Conservation (phyloP, 2,797 vertebrate genomes). For the Syndactyla subalaris region DNA sequence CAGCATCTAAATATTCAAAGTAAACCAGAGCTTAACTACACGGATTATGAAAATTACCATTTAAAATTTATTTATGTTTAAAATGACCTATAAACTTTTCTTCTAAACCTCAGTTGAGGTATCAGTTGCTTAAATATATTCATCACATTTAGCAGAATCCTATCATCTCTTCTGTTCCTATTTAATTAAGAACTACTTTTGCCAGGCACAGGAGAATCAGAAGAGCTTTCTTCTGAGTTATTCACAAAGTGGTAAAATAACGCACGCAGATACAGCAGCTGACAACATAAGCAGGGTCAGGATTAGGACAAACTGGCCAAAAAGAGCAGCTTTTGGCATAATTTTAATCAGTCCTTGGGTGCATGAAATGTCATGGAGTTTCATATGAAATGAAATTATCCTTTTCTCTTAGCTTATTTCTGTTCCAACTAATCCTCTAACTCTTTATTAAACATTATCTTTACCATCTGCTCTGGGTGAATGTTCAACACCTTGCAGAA, state of each 20-base stretch:
- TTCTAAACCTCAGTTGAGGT: conserved; percentile 56
- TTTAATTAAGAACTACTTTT: conserved; percentile 74
- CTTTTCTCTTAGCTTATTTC: conserved; percentile 75
- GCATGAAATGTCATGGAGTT: conserved; percentile 76
- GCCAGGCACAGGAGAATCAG: conserved; percentile 65
- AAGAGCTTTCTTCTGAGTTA: conserved; percentile 66
- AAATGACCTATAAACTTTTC: conserved; percentile 42
- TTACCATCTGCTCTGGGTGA: conserved; percentile 82
- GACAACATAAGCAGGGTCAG: conserved; percentile 59
- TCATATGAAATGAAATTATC: conserved; percentile 77
- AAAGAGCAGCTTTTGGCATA: conserved; percentile 64
- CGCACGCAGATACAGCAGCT: conserved; percentile 37
- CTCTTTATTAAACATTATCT: conserved; percentile 84
- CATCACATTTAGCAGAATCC: conserved; percentile 69
- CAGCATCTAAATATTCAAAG: conserved; percentile 60
- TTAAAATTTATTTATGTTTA: conserved; percentile 74
- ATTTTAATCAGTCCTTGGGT: conserved; percentile 73
- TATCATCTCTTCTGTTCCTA: conserved; percentile 65
- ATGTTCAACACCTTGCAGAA: conserved; percentile 70
- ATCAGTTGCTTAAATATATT: conserved; percentile 74
- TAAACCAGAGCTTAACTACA: conserved; percentile 67
- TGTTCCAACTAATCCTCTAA: conserved; percentile 75
- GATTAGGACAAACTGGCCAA: conserved; percentile 41
- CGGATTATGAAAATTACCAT: conserved; percentile 62
- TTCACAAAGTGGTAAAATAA: conserved; percentile 62